These are phyloP conservation scores for Busseola fusca DNA, from an alignment of 2,888 invertebrate species.

Conservation along the genomic window DNA sequence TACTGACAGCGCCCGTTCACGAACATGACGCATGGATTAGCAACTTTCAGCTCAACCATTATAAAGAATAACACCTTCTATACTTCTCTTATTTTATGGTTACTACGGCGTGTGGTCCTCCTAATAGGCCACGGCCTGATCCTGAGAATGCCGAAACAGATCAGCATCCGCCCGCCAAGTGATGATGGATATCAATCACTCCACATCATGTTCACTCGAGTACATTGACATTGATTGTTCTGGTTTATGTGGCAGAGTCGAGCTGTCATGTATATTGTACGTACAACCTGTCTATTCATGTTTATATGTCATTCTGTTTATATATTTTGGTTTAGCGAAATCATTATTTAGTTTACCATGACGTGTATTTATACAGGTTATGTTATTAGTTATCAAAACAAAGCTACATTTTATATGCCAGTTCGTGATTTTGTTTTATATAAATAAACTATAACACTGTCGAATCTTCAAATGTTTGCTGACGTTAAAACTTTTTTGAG, in stretches of 20 bases:
- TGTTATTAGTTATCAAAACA: conserved; percentile 3
- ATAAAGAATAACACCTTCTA: neutral
- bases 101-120: conserved; percentile 9
- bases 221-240: conserved; percentile 55
- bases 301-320: conserved; percentile 15
- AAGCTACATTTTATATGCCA: neutral
- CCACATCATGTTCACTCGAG: conserved; percentile 34
- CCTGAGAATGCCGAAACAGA: conserved; percentile 35
- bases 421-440: neutral
- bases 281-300: conserved; percentile 1
- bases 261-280: conserved; percentile 24
- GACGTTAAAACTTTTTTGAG: too few relatives aligned
- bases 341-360: neutral
- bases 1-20: too few relatives aligned
- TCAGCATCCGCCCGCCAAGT: conserved; percentile 43
- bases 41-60: too few relatives aligned
- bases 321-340: neutral
- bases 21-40: too few relatives aligned
- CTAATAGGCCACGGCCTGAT: conserved; percentile 24
- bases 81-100: neutral
- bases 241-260: conserved; percentile 47
- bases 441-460: neutral
- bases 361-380: conserved; percentile 10
- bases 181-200: conserved; percentile 56
- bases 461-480: neutral